A percentile compares a stretch with the other conserved stretches of the same genome.
phyloP scores from a whole-genome alignment of 92 coral and sea anemone species.

The Diadumene lineata region DNA sequence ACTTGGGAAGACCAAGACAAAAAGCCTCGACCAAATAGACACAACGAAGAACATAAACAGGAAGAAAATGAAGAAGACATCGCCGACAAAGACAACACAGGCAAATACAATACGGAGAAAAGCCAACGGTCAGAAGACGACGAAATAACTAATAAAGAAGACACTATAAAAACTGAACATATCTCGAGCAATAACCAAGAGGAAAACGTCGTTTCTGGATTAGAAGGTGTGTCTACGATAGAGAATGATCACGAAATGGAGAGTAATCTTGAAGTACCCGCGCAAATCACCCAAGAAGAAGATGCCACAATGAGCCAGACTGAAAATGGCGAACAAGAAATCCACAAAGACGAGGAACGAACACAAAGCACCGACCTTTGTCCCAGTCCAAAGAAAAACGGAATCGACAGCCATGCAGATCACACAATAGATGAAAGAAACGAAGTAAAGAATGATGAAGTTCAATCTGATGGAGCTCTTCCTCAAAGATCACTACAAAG shows the following conservation, averaged over 20 bases:
- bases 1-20: not conserved
- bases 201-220: not conserved
- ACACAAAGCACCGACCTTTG: not conserved
- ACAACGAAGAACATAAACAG: not conserved
- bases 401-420: not conserved
- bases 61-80: not conserved
- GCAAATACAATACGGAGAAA: not conserved
- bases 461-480: slow-evolving; percentile 5
- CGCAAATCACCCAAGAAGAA: not conserved
- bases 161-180: not conserved
- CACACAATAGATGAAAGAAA: not conserved
- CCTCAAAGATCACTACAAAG: slow-evolving; percentile 16
- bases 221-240: not conserved
- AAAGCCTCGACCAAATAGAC: not conserved
- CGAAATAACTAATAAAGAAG: not conserved
- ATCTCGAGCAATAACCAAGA: not conserved
- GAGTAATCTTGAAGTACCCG: not conserved
- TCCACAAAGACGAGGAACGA: not conserved
- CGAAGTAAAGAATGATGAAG: not conserved
- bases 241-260: not conserved
- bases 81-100: not conserved
- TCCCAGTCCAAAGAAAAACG: not conserved
- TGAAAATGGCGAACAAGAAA: not conserved
- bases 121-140: not conserved
- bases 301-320: not conserved